These are phyloP conservation scores for Chaenogobius annularis DNA, from an alignment of 2,113 vertebrate species.

Conservation along the genomic window DNA sequence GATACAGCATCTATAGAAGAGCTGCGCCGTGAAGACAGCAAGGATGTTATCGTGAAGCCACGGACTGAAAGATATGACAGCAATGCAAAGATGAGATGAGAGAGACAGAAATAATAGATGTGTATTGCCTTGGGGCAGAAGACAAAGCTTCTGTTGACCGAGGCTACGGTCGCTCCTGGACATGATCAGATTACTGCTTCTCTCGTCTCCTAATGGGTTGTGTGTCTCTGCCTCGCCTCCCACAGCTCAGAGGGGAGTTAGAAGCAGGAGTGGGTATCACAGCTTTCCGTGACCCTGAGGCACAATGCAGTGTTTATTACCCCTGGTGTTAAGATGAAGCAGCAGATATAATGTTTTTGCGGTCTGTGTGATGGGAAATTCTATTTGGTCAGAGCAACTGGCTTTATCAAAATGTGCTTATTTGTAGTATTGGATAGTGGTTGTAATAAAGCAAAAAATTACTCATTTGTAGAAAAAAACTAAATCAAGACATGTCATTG, in stretches of 20 bases:
- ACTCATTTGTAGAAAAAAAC: too few relatives aligned
- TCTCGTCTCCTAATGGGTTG: constrained; percentile 48
- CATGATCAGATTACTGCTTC: constrained; percentile 58
- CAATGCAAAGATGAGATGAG: constrained; percentile 19
- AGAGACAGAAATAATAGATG: constrained; percentile 12
- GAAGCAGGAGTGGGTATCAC: constrained; percentile 4
- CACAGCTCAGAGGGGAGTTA: constrained; percentile 6
- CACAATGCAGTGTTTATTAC: constrained; percentile 51
- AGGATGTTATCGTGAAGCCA: constrained; percentile 14
- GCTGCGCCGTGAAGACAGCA: background rate
- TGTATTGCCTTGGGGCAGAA: constrained; percentile 19
- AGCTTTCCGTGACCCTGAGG: constrained; percentile 36
- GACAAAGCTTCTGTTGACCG: constrained; percentile 40
- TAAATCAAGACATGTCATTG: too few relatives aligned
- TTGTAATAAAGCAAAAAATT: background rate
- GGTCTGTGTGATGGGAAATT: background rate
- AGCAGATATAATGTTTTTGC: constrained; percentile 14
- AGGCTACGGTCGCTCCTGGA: constrained; percentile 38
- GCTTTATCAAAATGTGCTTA: background rate
- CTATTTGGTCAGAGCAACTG: background rate
- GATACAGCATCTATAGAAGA: constrained; percentile 2
- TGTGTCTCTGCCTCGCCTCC: constrained; percentile 21
- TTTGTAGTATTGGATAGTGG: background rate
- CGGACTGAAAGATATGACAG: constrained; percentile 11
- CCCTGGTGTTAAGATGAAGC: constrained; percentile 31